Percentiles rank a stretch among this genome's conserved stretches.
Conservation (phyloP, 2,797 vertebrate species). For the Schizothorax lantsangensis region DNA sequence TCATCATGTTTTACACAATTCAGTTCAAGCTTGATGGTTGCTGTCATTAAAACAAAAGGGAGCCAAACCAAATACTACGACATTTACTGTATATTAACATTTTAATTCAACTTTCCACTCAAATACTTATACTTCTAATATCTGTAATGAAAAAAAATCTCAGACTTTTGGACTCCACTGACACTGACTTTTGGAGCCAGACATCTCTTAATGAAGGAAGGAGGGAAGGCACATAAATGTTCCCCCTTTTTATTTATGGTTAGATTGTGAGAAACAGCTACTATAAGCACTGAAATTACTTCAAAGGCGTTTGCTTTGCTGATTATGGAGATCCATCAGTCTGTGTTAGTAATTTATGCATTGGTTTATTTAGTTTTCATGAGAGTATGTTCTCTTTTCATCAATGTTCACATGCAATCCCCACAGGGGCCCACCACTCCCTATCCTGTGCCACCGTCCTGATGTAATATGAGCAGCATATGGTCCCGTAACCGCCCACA, state of each 20-base stretch:
- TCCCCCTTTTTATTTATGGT: slow-evolving; percentile 1
- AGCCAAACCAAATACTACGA: background rate
- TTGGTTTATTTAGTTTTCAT: slow-evolving; percentile 47
- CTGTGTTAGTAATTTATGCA: slow-evolving; percentile 31
- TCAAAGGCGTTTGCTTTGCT: slow-evolving; percentile 30
- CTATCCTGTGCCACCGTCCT: slow-evolving; percentile 48
- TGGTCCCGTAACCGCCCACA: slow-evolving; percentile 47
- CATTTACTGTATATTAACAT: background rate
- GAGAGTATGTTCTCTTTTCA: slow-evolving; percentile 49
- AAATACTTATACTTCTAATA: background rate
- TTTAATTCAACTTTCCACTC: background rate
- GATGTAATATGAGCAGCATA: slow-evolving; percentile 54
- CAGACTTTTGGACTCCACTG: slow-evolving; percentile 2
- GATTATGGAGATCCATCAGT: slow-evolving; percentile 48
- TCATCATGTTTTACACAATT: background rate
- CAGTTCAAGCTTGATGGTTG: background rate
- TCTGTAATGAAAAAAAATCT: background rate
- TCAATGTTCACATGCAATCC: slow-evolving; percentile 45
- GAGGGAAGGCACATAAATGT: slow-evolving; percentile 1
- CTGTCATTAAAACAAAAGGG: background rate
- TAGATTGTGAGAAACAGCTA: background rate
- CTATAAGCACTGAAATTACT: background rate
- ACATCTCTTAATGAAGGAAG: slow-evolving; percentile 8
- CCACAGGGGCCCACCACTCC: slow-evolving; percentile 46
- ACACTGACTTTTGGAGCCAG: slow-evolving; percentile 3